These are phyloP conservation scores for Nematostella vectensis DNA, from an alignment of 92 coral and sea anemone species.

Conservation along the genomic window DNA sequence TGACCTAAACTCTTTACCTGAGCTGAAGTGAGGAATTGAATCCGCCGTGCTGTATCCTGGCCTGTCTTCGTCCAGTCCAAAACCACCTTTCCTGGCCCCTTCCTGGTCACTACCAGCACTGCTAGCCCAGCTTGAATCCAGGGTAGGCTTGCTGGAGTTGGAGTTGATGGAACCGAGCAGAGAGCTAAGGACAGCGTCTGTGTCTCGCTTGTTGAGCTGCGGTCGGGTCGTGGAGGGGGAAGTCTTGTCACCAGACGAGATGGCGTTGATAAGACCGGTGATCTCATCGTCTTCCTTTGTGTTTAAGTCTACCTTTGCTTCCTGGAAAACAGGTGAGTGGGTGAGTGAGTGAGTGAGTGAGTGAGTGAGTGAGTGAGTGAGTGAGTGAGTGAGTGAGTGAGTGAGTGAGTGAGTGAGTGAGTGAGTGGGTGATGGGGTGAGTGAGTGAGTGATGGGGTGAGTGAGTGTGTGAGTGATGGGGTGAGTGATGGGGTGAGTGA, in stretches of 20 bases:
- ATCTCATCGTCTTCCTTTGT: slow-evolving; percentile 68
- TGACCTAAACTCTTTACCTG: no score
- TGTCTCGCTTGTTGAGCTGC: slow-evolving; percentile 45
- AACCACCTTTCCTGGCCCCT: background rate
- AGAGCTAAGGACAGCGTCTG: slow-evolving; percentile 63
- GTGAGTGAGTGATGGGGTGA: no score
- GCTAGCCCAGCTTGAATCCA: background rate
- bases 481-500: no score
- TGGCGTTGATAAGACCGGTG: slow-evolving; percentile 53
- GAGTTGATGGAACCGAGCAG: slow-evolving; percentile 42
- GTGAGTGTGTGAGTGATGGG: no score
- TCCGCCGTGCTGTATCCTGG: slow-evolving; percentile 11
- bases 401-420: slow-evolving; percentile 2
- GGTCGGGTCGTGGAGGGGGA: slow-evolving; percentile 29
- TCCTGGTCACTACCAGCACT: slow-evolving; percentile 17
- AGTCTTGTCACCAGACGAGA: slow-evolving; percentile 27
- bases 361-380: slow-evolving; percentile 1
- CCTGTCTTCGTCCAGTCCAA: background rate
- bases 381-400: background rate
- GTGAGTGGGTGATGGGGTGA: no score
- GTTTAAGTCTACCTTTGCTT: no score
- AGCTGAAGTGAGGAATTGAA: slow-evolving; percentile 14
- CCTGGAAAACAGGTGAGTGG: no score
- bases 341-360: background rate
- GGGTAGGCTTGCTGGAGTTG: slow-evolving; percentile 3